Conservation (phyloP, 1,140 invertebrate species). For the Drosophila arawakana region DNA sequence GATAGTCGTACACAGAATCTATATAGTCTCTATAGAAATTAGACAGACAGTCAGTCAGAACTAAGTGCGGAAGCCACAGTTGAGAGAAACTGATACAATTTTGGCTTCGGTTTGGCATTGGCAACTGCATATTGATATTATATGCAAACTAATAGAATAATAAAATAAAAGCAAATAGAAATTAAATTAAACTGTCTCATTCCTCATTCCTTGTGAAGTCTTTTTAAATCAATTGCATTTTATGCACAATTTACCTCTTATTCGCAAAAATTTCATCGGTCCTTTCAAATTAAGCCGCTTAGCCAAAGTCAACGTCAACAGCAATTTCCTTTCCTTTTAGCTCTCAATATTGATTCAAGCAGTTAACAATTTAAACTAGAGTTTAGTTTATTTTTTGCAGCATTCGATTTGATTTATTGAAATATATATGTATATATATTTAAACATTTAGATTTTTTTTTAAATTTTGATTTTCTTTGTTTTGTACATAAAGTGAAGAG, state of each 20-base stretch:
- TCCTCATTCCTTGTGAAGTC: not conserved
- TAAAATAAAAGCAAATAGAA: not conserved
- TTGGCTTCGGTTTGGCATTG: constrained; percentile 49
- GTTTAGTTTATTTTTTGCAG: constrained; percentile 3
- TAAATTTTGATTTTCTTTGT: constrained; percentile 67
- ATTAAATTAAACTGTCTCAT: constrained; percentile 13
- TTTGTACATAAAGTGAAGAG: constrained; percentile 68
- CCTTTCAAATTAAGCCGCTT: constrained; percentile 65
- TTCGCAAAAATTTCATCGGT: constrained; percentile 23
- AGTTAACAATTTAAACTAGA: not conserved
- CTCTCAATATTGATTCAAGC: constrained; percentile 2
- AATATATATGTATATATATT: constrained; percentile 57
- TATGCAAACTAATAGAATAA: constrained; percentile 1
- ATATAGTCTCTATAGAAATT: constrained; percentile 15
- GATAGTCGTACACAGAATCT: constrained; percentile 7
- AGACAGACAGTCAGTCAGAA: constrained; percentile 11
- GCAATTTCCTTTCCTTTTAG: constrained; percentile 19
- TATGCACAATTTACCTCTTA: constrained; percentile 49
- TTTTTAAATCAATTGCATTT: constrained; percentile 63
- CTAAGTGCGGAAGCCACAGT: constrained; percentile 51
- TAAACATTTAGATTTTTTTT: constrained; percentile 69
- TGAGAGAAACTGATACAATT: constrained; percentile 50
- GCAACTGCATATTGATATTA: constrained; percentile 6
- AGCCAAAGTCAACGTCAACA: constrained; percentile 39
- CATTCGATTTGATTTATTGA: constrained; percentile 66